These are phyloP conservation scores for Porites australiensis DNA, from an alignment of 64 coral and sea anemone genomes.

Conservation along the genomic window DNA sequence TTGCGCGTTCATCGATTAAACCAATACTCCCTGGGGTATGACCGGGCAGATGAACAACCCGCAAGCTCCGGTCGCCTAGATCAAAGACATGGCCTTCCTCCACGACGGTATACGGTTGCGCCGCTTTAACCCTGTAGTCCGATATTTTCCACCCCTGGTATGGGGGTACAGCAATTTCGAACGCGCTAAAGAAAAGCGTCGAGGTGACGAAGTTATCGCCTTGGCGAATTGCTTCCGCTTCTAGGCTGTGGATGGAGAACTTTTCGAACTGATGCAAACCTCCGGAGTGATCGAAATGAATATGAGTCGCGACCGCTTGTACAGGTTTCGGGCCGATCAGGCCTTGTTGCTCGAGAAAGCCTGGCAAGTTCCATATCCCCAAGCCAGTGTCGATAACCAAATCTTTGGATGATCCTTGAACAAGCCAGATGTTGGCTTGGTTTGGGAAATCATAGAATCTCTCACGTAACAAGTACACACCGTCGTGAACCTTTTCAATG, in stretches of 20 bases:
- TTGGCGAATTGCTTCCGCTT: constrained; percentile 63
- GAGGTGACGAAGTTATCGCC: constrained; percentile 80
- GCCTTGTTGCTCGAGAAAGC: constrained; percentile 62
- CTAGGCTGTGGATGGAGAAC: constrained; percentile 72
- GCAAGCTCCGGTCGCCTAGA: constrained; percentile 74
- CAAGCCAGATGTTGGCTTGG: constrained; percentile 88
- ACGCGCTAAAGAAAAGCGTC: constrained; percentile 38
- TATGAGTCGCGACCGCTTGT: constrained; percentile 81
- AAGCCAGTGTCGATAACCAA: constrained; percentile 81
- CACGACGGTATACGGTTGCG: constrained; percentile 59
- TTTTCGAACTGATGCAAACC: constrained; percentile 89
- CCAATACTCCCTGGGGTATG: constrained; percentile 80
- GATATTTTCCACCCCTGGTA: constrained; percentile 42
- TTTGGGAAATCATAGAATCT: constrained; percentile 72
- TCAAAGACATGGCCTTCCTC: constrained; percentile 77
- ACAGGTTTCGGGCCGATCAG: constrained; percentile 80
- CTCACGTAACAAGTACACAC: constrained; percentile 73
- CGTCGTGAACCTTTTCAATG: constrained; percentile 68
- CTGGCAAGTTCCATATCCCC: constrained; percentile 79
- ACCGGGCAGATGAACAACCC: constrained; percentile 78
- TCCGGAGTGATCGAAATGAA: constrained; percentile 91
- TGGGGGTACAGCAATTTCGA: constrained; percentile 56
- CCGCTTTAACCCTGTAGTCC: constrained; percentile 64
- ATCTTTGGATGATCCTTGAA: constrained; percentile 73
- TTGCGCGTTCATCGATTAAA: constrained; percentile 70